Percentiles rank a stretch among this genome's conserved stretches.
phyloP scores from a whole-genome alignment of 2,113 vertebrate genomes.

The Thermophis baileyi region DNA sequence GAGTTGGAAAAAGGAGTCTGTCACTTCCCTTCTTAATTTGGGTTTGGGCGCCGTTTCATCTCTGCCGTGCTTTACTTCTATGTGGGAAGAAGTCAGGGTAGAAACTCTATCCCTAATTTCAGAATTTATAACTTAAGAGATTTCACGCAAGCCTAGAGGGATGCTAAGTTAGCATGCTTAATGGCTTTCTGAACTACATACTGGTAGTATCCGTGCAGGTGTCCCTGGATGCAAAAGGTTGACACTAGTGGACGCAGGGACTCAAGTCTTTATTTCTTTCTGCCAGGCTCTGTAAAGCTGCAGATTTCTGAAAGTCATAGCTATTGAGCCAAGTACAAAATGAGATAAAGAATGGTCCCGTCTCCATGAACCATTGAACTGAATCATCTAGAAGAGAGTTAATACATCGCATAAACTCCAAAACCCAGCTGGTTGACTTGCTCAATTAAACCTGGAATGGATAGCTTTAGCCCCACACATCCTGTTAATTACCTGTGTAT shows the following conservation, averaged over 20 bases:
- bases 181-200: background rate
- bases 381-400: background rate
- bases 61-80: background rate
- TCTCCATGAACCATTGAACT: background rate
- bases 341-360: no score
- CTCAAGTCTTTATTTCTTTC: background rate
- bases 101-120: background rate
- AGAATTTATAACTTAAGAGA: background rate
- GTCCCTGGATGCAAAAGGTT: background rate
- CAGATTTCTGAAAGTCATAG: background rate
- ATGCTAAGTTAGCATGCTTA: background rate
- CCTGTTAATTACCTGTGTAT: background rate
- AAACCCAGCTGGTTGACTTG: background rate
- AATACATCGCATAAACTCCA: background rate
- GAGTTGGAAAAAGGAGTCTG: background rate
- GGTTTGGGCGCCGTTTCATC: slow-evolving; percentile 21
- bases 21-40: slow-evolving; percentile 17
- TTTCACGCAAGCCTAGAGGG: background rate
- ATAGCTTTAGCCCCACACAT: background rate
- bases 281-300: background rate
- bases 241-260: background rate
- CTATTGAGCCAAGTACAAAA: background rate
- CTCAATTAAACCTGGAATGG: background rate
- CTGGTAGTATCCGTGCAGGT: background rate
- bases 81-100: background rate